Percentiles rank a stretch among this genome's conserved stretches.
These are phyloP conservation scores for Raillietiella orientalis DNA, from an alignment of 2,888 invertebrate species.

Conservation along the genomic window DNA sequence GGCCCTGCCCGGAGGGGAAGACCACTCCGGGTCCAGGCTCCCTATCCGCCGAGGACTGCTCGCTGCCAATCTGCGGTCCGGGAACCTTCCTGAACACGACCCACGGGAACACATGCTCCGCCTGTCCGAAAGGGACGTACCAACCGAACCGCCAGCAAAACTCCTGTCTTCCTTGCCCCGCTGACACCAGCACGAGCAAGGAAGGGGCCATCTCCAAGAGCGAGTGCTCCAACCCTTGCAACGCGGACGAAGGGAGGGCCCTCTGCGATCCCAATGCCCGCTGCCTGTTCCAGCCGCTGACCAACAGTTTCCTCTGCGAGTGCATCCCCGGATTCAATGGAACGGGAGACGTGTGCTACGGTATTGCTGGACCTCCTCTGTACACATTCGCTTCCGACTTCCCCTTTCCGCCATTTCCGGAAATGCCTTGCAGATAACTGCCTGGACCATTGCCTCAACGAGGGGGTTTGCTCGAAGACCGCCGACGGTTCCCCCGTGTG, in stretches of 20 bases:
- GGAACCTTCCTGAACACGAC: slow-evolving; percentile 59
- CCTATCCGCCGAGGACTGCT: slow-evolving; percentile 57
- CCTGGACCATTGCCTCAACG: slow-evolving; percentile 54
- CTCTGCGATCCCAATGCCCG: slow-evolving; percentile 61
- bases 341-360: slow-evolving; percentile 39
- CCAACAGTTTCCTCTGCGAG: slow-evolving; percentile 55
- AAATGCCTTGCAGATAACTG: slow-evolving; percentile 31
- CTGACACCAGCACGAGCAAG: slow-evolving; percentile 57
- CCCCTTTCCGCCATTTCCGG: not conserved
- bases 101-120: slow-evolving; percentile 39
- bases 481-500: slow-evolving; percentile 44
- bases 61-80: slow-evolving; percentile 52
- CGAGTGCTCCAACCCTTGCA: slow-evolving; percentile 70
- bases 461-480: slow-evolving; percentile 57
- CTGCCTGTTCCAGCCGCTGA: slow-evolving; percentile 48
- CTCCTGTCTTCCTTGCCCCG: slow-evolving; percentile 50
- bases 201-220: slow-evolving; percentile 31
- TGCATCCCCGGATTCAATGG: slow-evolving; percentile 80
- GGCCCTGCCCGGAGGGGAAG: slow-evolving; percentile 51
- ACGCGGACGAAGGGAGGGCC: slow-evolving; percentile 35
- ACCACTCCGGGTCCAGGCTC: slow-evolving; percentile 64
- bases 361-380: slow-evolving; percentile 11
- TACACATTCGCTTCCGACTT: not conserved
- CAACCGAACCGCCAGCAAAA: slow-evolving; percentile 66
- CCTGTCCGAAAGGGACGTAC: slow-evolving; percentile 63